Percentiles rank a stretch among this genome's conserved stretches.
These are phyloP conservation scores for Chelidonichthys spinosus DNA, from an alignment of 2,797 vertebrate species.

Conservation along the genomic window DNA sequence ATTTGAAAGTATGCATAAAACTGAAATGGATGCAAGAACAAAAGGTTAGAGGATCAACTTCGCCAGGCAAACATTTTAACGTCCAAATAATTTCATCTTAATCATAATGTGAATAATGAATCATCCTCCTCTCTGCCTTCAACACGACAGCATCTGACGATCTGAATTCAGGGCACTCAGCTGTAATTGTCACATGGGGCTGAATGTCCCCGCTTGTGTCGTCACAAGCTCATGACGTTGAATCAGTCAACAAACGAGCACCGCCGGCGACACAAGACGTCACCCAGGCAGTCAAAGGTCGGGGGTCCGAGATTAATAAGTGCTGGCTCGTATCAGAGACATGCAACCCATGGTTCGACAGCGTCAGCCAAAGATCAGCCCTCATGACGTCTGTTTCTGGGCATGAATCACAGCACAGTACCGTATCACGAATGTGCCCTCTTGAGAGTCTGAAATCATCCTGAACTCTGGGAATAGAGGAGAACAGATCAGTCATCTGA, in stretches of 20 bases:
- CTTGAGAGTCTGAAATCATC: conserved; percentile 23
- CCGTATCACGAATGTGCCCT: conserved; percentile 21
- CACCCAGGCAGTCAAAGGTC: conserved; percentile 45
- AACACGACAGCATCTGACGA: conserved; percentile 19
- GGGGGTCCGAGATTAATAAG: conserved; percentile 45
- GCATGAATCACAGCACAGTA: conserved; percentile 55
- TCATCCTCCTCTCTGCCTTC: conserved; percentile 1
- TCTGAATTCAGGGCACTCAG: conserved; percentile 11
- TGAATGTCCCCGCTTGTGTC: conserved; percentile 31
- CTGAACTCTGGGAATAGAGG: conserved; percentile 16
- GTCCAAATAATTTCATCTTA: conserved; percentile 25
- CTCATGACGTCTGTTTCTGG: conserved; percentile 43
- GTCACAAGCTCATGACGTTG: conserved; percentile 43
- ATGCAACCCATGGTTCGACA: conserved; percentile 12
- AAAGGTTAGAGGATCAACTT: conserved; percentile 27
- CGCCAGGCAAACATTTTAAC: background rate
- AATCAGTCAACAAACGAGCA: conserved; percentile 49
- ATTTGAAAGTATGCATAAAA: conserved; percentile 24
- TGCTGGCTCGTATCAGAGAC: conserved; percentile 27
- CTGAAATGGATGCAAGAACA: conserved; percentile 25
- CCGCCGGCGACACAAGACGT: conserved; percentile 13
- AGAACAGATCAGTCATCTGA: conserved; percentile 19
- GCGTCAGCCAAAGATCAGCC: conserved; percentile 38
- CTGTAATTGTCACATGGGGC: conserved; percentile 15
- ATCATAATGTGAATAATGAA: conserved; percentile 28